Conservation (phyloP, 30 jellyfish, hydroid and myxozoan species). For the Rhopilema esculentum region DNA sequence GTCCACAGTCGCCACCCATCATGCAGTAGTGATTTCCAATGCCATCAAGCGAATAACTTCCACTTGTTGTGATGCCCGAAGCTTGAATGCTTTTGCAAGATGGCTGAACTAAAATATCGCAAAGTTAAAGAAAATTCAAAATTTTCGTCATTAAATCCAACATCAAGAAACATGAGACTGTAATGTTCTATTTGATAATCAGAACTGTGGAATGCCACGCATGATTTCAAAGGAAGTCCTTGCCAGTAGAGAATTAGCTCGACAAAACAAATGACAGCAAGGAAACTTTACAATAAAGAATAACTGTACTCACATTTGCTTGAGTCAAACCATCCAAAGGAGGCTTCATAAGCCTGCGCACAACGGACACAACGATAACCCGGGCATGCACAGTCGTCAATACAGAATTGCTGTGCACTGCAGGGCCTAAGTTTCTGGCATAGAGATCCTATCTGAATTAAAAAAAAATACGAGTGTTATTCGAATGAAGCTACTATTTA, state of each 20-base stretch:
- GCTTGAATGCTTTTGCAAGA: background rate
- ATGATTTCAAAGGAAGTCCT: no score
- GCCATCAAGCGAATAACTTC: background rate
- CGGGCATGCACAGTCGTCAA: slow-evolving; percentile 7
- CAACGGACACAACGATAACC: slow-evolving; percentile 16
- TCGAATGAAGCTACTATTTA: no score
- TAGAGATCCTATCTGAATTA: background rate
- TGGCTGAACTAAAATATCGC: background rate
- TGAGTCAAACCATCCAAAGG: slow-evolving; percentile 3
- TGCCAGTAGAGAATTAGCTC: no score
- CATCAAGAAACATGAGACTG: no score
- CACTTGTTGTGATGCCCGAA: background rate
- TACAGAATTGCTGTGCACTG: background rate
- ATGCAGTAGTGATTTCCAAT: background rate
- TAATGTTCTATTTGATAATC: no score
- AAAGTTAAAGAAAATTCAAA: background rate
- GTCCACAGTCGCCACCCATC: background rate
- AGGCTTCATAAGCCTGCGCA: background rate
- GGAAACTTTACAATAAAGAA: background rate
- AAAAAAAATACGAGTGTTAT: no score
- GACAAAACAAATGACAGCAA: no score
- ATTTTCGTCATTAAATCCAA: no score
- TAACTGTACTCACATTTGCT: background rate
- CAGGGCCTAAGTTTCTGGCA: background rate
- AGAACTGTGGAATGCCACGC: no score